Base-by-base conservation (phyloP, 2,888 invertebrate species). In the Phaonia tiefii region DNA sequence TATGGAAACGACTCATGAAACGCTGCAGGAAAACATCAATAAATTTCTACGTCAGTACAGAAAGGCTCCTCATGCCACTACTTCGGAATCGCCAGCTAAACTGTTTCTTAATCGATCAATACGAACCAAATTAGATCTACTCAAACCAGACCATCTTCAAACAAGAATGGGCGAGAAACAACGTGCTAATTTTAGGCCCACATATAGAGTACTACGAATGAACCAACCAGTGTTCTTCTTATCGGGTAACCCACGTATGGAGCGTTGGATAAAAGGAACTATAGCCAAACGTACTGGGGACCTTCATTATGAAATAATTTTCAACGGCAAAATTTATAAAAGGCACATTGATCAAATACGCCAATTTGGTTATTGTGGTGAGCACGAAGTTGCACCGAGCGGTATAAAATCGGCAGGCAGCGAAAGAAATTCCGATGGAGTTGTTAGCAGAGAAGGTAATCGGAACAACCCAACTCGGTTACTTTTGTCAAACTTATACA, bases 181-280 rank as follows among this genome's bases (percentile, higher is more conserved):
- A 0, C 15, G 15, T 31, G 15, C 15, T 1, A 26, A 69, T 5
- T 56, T 56, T 25, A 54, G 56, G 39, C 4, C 39, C 13, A 25
- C 39, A 11, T 69, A 51, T 13, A 25, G 58, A 3, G 13, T 10
- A 1, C 22, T 56, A 20, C 5, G 15, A n/a, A 25, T 44, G 7
- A 44, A 39, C 25, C 70, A 70, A 8, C n/a, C 20, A 26, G 58
- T 70, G 2, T 58, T 44, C 39, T 70, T 70, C 26, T 17, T 70
- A 7, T 56, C 70, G 10, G 54, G 54, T 26, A 58, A 70, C 26
- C 15, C 7, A 2, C 70, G 70, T 26, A 8, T 37, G 3, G 13
- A 25, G 11, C 39, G 44, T 13, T 70, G 70, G 70, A n/a, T 70
- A n/a, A 31, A 46, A 11, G 69, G 54, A 13, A 46, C 25, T 1